Base-by-base conservation (phyloP, 2,888 invertebrate genomes). In the Rapana venosa region DNA sequence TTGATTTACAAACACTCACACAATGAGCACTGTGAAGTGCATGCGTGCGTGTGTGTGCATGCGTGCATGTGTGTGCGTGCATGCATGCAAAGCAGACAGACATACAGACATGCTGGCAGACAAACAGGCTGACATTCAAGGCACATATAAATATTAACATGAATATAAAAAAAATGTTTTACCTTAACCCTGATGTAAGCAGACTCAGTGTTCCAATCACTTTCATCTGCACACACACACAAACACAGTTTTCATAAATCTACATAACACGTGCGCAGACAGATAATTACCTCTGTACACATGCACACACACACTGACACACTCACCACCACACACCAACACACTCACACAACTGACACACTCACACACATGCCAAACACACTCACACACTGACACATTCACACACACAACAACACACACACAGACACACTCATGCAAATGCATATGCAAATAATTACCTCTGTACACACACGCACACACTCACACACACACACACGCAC, bases 101-200 rank as follows among this genome's bases (percentile, higher is more conserved):
- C 13, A 77, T 11, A 77, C 13, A 30, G 77, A 13, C 17, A 6
- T 17, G 26, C 2, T 6, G 66, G 13, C 17, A 66, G 66, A 66
- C 17, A 66, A 13, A 66, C 17, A 66, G 66, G 66, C 66, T 6
- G 47, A 47, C 8, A 47, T 8, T 47, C 47, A 47, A 47, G 47
- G 47, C 47, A 47, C 8, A 47, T 47, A 8, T 47, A 47, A 5
- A 8, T 47, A 47, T 47, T 5, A 2, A 47, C 47, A 47, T 47
- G 47, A 47, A 2, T 47, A 47, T n/a, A 47, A 47, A 47, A 8
- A 47, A 47, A 47, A 47, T 47, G 20, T 36, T 86, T 88, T 22
- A 91, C 91, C 91, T 90, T 66, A 91, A 66, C 30, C 86, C 87
- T 30, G 90, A 88, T 47, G 90, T 90, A 17, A 90, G 70, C 47